Base-by-base conservation (phyloP, 2,113 vertebrate species). In the Hydropotes inermis region DNA sequence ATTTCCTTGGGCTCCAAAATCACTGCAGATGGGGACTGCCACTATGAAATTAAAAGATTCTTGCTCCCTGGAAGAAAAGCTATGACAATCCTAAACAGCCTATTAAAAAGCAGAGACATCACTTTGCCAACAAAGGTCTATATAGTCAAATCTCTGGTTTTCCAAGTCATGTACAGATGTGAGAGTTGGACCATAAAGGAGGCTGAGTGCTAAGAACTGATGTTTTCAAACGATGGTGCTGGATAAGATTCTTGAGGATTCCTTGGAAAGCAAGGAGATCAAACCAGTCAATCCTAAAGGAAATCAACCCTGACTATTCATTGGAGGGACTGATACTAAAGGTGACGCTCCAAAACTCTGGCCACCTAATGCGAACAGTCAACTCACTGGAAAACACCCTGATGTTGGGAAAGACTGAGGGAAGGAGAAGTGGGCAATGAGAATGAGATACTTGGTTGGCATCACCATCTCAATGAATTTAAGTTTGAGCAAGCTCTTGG, bases 11-110 rank as follows among this genome's bases (percentile, higher is more conserved):
- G 36, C 12, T 43, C 23, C 36, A 39, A 76, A 27, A 27, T 76
- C 36, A 76, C 36, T 76, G 70, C 1, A 0, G 6, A 76, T 43
- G 11, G 70, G 43, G 36, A 27, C 36, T 43, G 23, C 70, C 0
- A 0, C 70, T 25, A 76, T 43, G 36, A 43, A 76, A 43, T 43
- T 43, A 76, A 43, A 74, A 43, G 70, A 76, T 11, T 70, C n/a
- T 39, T 70, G 19, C 11, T 76, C 70, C 25, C 36, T 76, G 6
- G 23, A 76, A 43, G 70, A 43, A 43, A 76, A 43, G 2, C 23
- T 76, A 76, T 76, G 36, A 76, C 6, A 43, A 76, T 25, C 36
- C 12, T 76, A 76, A 36, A 76, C 36, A 43, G 36, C 3, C 36
- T 76, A 43, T 76, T 27, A 43, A 43, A 25, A 76, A 76, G 6